Evolutionary conservation across 2,888 invertebrate genomes (phyloP).

Genomic region (Cheilosia pagana): DNA sequence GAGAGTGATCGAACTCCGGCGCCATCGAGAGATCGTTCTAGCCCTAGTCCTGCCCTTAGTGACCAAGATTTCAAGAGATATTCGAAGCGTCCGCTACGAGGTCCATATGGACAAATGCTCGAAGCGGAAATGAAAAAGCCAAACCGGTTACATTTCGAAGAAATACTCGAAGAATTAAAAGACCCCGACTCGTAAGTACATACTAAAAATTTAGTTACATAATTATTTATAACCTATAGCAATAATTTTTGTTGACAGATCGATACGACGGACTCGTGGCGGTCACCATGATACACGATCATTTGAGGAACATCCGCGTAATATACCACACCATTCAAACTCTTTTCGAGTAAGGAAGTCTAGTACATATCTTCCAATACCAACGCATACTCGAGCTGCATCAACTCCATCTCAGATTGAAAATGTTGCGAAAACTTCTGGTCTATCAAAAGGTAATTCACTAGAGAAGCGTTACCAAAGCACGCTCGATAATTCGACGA

Average conservation of each 20-base stretch:
- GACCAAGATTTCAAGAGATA: conserved; percentile 88
- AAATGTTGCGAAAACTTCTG: conserved; percentile 77
- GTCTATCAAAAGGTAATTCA: conserved; percentile 75
- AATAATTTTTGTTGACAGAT: conserved; percentile 18
- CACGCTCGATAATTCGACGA: conserved; percentile 76
- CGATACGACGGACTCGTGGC: conserved; percentile 76
- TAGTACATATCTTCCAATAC: conserved; percentile 81
- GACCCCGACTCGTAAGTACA: conserved; percentile 80
- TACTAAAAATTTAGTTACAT: not conserved
- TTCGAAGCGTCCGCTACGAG: conserved; percentile 89
- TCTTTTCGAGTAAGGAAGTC: conserved; percentile 82
- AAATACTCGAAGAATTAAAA: conserved; percentile 84
- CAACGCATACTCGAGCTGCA: conserved; percentile 82
- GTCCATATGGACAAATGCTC: conserved; percentile 91
- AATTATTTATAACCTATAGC: not conserved
- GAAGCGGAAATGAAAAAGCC: conserved; percentile 92
- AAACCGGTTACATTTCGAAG: conserved; percentile 85
- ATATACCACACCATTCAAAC: conserved; percentile 81
- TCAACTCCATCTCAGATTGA: conserved; percentile 83
- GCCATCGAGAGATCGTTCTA: conserved; percentile 84
- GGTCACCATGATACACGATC: conserved; percentile 74
- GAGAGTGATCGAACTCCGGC: conserved; percentile 88
- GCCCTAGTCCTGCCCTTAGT: conserved; percentile 85
- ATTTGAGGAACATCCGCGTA: conserved; percentile 65
- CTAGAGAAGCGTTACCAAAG: conserved; percentile 80